Base-by-base conservation (phyloP, 2,888 invertebrate species). In the Hyalella azteca region DNA sequence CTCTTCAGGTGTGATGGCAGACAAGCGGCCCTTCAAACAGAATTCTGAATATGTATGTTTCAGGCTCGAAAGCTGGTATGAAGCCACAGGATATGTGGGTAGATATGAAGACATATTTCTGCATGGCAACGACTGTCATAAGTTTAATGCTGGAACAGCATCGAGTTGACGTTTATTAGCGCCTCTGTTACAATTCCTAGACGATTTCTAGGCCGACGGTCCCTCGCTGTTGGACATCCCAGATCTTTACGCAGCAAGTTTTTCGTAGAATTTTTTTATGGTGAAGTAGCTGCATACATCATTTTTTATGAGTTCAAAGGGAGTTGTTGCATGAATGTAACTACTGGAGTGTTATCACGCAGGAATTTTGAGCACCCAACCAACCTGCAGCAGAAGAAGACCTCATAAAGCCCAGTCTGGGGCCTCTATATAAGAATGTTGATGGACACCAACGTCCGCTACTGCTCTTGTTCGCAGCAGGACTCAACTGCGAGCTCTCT, bases 221-320 rank as follows among this genome's bases (percentile, higher is more conserved):
- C 66, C 36, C 66, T 3, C 36, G 36, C 36, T 66, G 29, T 36
- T 19, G 32, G 36, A 66, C 36, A 36, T 36, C 66, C 19, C 36
- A 15, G 36, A 66, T 66, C 36, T 66, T 66, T 66, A 66, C 66
- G 66, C 39, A 66, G 66, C 66, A 36, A 66, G 66, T 66, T 66
- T 66, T 66, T 66, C 66, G 7, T 2, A 19, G 36, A 66, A 66
- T n/a, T 36, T 66, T 66, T 66, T 66, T 66, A n/a, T 36, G n/a
- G n/a, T 66, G 26, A 36, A 66, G 66, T 66, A 29, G 66, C 66
- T 66, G 32, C 66, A 66, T 66, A 66, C 66, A 66, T 66, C 66
- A 66, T 66, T 66, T 66, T 66, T 66, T 66, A 36, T 36, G 36
- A 19, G 22, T 19, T 29, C 66, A 66, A 66, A 36, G 36, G 66